A percentile compares a stretch with the other conserved stretches of the same genome.
phyloP scores from a whole-genome alignment of 2,113 vertebrate species.

The Vicugna pacos region DNA sequence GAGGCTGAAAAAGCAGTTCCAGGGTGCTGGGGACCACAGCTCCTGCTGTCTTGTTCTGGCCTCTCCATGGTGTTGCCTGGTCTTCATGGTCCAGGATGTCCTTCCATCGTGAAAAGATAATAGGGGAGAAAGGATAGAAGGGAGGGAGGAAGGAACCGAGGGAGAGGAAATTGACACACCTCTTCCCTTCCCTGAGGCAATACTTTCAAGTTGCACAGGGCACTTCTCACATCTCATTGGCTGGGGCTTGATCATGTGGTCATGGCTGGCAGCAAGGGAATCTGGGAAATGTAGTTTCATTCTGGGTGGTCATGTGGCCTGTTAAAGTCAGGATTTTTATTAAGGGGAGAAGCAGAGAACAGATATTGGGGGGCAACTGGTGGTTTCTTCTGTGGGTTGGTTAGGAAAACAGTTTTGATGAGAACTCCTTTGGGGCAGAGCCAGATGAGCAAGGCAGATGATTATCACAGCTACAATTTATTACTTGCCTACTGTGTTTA shows the following conservation, averaged over 20 bases:
- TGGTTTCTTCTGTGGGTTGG: not conserved
- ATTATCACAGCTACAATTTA: not conserved
- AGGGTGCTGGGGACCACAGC: fast-evolving
- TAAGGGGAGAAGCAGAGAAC: not conserved
- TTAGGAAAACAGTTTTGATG: not conserved
- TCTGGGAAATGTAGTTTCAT: slow-evolving; percentile 50
- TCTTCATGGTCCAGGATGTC: not conserved
- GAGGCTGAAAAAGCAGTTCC: not conserved
- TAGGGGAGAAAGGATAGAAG: no score
- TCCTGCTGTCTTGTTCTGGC: not conserved
- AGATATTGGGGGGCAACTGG: not conserved
- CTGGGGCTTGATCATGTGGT: not conserved
- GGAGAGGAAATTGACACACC: not conserved
- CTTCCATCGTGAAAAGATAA: not conserved
- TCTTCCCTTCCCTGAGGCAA: not conserved
- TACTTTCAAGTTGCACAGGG: not conserved
- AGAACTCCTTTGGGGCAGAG: not conserved
- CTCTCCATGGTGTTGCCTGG: not conserved
- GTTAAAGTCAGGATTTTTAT: not conserved
- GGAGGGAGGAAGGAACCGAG: not conserved
- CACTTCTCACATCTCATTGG: not conserved
- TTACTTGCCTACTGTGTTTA: not conserved
- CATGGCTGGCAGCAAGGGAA: not conserved
- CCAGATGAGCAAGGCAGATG: not conserved
- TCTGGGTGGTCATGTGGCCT: not conserved